These are phyloP conservation scores for Malurus alboscapulatus DNA, from an alignment of 2,113 vertebrate species.

Conservation along the genomic window DNA sequence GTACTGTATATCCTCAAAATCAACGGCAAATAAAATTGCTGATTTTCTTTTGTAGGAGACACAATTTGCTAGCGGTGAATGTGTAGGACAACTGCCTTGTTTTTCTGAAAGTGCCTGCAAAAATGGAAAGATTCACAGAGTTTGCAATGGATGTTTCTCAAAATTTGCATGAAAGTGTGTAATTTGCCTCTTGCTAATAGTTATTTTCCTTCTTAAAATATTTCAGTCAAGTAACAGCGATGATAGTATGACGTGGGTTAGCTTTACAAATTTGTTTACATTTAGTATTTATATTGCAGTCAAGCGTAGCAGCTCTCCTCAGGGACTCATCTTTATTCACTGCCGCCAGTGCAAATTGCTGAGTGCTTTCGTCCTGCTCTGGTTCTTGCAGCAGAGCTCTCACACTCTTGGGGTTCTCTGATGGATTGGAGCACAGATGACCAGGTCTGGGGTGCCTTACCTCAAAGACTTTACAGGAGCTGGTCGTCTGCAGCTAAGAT, in stretches of 20 bases:
- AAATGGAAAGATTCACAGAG: neutral
- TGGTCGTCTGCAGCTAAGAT: neutral
- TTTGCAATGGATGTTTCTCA: constrained; percentile 18
- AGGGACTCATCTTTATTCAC: constrained; percentile 12
- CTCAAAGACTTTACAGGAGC: neutral
- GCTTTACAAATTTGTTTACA: constrained; percentile 53
- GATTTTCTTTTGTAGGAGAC: neutral
- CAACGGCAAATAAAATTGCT: neutral
- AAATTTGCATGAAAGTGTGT: constrained; percentile 31
- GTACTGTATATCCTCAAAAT: neutral
- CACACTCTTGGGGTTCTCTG: neutral
- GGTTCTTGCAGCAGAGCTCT: neutral
- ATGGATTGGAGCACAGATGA: neutral
- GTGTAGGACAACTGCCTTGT: neutral
- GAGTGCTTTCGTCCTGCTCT: neutral
- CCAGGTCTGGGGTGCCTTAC: neutral
- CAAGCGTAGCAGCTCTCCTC: constrained; percentile 20
- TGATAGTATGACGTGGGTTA: constrained; percentile 23
- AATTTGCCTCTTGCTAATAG: constrained; percentile 43
- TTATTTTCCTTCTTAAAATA: constrained; percentile 57
- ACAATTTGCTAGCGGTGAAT: neutral
- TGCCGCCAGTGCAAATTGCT: neutral
- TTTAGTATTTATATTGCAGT: constrained; percentile 53
- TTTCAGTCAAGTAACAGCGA: neutral
- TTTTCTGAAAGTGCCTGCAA: neutral